phyloP scores from a whole-genome alignment of 2,797 vertebrate species.

The Syngnathus acus region DNA sequence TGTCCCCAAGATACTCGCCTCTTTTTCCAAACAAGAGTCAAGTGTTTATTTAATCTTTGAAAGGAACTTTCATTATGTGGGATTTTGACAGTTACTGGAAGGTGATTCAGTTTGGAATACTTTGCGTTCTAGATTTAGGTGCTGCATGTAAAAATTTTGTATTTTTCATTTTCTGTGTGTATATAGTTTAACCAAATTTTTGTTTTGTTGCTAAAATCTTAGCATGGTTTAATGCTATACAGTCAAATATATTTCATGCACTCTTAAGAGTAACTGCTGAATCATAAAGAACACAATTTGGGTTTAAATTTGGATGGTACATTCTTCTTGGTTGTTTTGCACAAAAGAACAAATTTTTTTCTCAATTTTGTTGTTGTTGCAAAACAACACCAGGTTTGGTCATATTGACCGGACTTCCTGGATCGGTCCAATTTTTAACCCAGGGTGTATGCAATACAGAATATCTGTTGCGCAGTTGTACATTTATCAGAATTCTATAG shows the following conservation, averaged over 20 bases:
- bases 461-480: neutral
- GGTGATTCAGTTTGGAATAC: neutral
- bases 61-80: neutral
- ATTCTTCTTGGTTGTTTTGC: no score
- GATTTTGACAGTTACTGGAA: neutral
- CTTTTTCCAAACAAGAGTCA: constrained; percentile 14
- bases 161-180: neutral
- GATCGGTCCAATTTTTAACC: no score
- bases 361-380: no score
- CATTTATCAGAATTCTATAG: neutral
- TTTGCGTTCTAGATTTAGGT: no score
- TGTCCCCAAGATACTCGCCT: constrained; percentile 14
- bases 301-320: no score
- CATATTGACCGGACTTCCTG: no score
- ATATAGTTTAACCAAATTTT: neutral
- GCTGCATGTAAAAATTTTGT: neutral
- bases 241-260: neutral
- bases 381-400: no score
- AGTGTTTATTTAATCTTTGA: constrained; percentile 28
- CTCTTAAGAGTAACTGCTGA: no score
- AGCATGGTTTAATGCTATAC: neutral
- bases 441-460: neutral
- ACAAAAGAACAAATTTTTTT: no score
- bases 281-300: no score
- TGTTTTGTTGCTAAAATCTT: neutral